Conservation (phyloP, 2,113 vertebrate species). For the Stegostoma tigrinum region DNA sequence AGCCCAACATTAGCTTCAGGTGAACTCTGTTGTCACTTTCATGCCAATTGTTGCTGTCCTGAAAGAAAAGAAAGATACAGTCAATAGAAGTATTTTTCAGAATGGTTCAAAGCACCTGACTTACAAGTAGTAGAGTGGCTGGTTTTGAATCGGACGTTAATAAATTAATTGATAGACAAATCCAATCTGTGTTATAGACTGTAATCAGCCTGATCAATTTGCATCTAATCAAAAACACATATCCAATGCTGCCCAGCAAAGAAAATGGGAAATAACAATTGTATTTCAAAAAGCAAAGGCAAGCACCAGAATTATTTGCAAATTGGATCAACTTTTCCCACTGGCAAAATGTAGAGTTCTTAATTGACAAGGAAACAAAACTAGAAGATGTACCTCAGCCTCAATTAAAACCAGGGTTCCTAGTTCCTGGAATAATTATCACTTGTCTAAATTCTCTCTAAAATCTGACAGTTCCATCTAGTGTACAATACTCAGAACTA, state of each 20-base stretch:
- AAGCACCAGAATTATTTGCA: not conserved
- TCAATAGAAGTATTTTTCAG: not conserved
- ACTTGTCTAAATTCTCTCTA: not conserved
- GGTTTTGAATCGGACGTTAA: not conserved
- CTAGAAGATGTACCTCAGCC: not conserved
- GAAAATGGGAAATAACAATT: not conserved
- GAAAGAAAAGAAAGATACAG: constrained; percentile 15
- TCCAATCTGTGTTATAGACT: not conserved
- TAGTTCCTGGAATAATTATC: not conserved
- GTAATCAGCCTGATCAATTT: not conserved
- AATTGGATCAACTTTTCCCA: not conserved
- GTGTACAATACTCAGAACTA: not conserved
- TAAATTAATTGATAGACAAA: not conserved
- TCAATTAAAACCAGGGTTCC: not conserved
- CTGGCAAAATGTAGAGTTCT: not conserved
- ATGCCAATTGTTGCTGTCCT: not conserved
- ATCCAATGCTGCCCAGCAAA: not conserved
- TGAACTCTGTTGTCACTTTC: not conserved
- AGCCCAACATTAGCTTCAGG: constrained; percentile 41
- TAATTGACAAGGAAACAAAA: not conserved
- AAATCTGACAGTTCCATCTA: not conserved
- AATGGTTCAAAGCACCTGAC: not conserved
- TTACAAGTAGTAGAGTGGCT: not conserved
- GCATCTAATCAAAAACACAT: not conserved
- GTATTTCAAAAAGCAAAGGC: not conserved